phyloP scores from a whole-genome alignment of 2,113 vertebrate species.

The Terrapene triunguis region DNA sequence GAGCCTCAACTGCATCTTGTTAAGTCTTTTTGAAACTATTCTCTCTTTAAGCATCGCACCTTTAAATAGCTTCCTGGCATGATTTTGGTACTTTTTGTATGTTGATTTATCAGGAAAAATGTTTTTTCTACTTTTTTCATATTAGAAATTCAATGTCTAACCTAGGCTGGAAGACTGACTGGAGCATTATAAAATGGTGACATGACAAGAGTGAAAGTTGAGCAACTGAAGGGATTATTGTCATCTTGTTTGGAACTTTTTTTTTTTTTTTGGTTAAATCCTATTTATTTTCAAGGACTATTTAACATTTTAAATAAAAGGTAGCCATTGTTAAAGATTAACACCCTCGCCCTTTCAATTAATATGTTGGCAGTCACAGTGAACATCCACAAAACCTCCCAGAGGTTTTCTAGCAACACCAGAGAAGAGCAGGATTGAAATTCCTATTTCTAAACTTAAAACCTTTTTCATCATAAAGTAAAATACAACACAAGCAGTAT shows the following conservation, averaged over 20 bases:
- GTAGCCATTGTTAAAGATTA: neutral
- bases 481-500: neutral
- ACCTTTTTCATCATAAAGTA: neutral
- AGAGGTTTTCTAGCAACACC: no score
- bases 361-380: neutral
- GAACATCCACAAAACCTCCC: no score
- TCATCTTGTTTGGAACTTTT: neutral
- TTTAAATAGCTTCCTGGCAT: neutral
- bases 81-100: neutral
- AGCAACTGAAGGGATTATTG: neutral
- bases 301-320: slow-evolving; percentile 37
- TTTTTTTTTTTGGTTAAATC: neutral
- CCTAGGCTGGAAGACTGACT: neutral
- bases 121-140: neutral
- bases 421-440: no score
- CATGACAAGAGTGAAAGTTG: neutral
- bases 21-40: slow-evolving; percentile 52
- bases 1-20: slow-evolving; percentile 70
- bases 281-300: neutral
- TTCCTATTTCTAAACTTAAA: neutral
- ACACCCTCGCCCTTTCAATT: neutral
- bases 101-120: neutral
- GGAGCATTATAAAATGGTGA: neutral
- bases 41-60: slow-evolving; percentile 2
- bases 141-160: neutral